phyloP scores from a whole-genome alignment of 2,888 invertebrate species.

The Anoplius nigerrimus region DNA sequence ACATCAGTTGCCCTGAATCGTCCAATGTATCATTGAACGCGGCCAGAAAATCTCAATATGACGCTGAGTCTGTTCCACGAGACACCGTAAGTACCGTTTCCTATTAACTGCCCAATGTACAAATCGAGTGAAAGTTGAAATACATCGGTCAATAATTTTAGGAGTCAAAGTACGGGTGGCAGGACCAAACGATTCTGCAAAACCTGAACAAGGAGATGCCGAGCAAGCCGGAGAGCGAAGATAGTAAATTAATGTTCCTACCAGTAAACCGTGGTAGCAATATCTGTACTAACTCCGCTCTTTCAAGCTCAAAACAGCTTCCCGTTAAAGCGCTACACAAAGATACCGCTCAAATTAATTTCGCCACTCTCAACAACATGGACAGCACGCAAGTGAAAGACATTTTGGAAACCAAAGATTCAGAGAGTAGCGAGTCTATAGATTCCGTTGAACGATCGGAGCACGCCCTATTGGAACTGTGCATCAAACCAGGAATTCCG shows the following conservation, averaged over 20 bases:
- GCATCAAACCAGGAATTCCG: constrained; percentile 52
- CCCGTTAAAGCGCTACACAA: constrained; percentile 26
- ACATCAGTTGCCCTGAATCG: background rate
- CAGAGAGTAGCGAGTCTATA: constrained; percentile 65
- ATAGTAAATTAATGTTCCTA: background rate
- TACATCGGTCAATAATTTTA: background rate
- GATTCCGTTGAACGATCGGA: constrained; percentile 69
- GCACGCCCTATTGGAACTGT: constrained; percentile 63
- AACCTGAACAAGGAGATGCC: background rate
- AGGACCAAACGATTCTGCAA: background rate
- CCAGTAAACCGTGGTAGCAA: constrained; percentile 8
- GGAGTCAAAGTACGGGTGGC: background rate
- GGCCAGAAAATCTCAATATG: constrained; percentile 12
- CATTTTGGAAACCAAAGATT: constrained; percentile 20
- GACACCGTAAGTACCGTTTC: constrained; percentile 14
- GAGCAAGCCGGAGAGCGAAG: background rate
- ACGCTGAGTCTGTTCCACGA: background rate
- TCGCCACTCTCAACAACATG: too few relatives aligned
- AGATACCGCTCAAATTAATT: too few relatives aligned
- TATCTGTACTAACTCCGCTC: constrained; percentile 23
- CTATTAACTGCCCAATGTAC: background rate
- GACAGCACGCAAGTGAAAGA: too few relatives aligned
- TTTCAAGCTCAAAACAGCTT: constrained; percentile 32
- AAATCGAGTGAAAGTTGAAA: too few relatives aligned
- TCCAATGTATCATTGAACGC: constrained; percentile 4